Percentiles rank a stretch among this genome's conserved stretches.
phyloP scores from a whole-genome alignment of 2,113 vertebrate species.

The Oncorhynchus mykiss region DNA sequence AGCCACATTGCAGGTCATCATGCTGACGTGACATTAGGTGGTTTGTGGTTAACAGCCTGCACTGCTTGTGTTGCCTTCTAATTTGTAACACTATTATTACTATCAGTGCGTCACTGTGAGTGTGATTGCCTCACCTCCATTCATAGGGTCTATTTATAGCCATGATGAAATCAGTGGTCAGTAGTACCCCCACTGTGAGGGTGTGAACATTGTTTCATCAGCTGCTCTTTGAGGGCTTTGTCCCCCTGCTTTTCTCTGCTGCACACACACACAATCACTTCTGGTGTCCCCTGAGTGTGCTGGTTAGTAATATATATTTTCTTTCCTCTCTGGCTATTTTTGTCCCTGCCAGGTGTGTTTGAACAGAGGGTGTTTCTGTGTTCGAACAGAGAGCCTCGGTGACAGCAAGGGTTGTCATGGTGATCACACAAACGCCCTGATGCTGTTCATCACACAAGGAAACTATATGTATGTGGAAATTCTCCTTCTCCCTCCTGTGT shows the following conservation, averaged over 20 bases:
- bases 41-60: conserved; percentile 9
- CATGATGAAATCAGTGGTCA: conserved; percentile 16
- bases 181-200: conserved; percentile 49
- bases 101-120: conserved; percentile 28
- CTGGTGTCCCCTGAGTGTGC: conserved; percentile 51
- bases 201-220: conserved; percentile 37
- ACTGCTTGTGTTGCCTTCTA: conserved; percentile 22
- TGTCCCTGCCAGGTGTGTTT: conserved; percentile 41
- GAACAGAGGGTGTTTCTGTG: conserved; percentile 14
- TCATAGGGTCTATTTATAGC: conserved; percentile 64
- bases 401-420: conserved; percentile 29
- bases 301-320: conserved; percentile 15
- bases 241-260: conserved; percentile 41
- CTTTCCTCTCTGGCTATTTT: conserved; percentile 44
- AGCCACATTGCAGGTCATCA: neutral
- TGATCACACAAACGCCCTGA: neutral
- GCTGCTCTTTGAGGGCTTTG: conserved; percentile 47
- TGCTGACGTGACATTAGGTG: neutral
- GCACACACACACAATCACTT: conserved; percentile 39
- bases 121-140: conserved; percentile 35
- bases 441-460: conserved; percentile 29
- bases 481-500: conserved; percentile 39
- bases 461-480: conserved; percentile 40
- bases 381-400: neutral
- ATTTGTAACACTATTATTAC: conserved; percentile 45